Base-by-base conservation (phyloP, 37 sponge, comb jelly and placozoan species). In the Beroe forskalii region DNA sequence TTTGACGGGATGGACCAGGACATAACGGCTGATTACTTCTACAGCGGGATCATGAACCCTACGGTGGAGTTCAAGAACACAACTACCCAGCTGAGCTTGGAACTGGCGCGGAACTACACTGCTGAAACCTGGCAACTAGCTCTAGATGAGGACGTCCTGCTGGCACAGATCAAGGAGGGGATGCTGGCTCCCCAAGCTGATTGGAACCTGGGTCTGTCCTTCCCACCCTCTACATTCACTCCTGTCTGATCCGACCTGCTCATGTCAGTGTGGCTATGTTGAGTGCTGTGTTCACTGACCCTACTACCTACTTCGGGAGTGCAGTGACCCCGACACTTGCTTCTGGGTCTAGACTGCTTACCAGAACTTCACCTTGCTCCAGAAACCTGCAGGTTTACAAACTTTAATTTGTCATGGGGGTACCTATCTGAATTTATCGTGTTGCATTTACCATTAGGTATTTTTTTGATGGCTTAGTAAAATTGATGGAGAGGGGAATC, bases 11-110 rank as follows among this genome's bases (percentile, higher is more conserved):
- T 22, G 48, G 40, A 44, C 3, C 38, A 80, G 44, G 40, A 80
- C 1, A 80, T 80, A 41, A 80, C 86, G 28, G 12, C 86, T 30
- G 38, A 80, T 22, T 80, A 80, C 40, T 44, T 80, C 30, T 24
- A 44, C 55, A 80, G 86, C 30, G 86, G 86, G 0, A 3, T 27
- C n/a, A 35, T 80, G 30, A 27, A 32, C 19, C 72, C 72, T 6
- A 69, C 9, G 6, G 72, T 69, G 17, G 37, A 36, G 38, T 35
- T 69, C 37, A 69, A 9, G 27, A 69, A 69, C 72, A 69, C 38
- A 19, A 69, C 72, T 4, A 32, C 72, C 14, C 55, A 80, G 0
- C 20, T 80, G 28, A 23, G 28, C 4, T 14, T 80, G 48, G 40
- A 35, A n/a, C 20, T 69, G 19, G 32, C 72, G 0, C 1, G 72